Conservation (phyloP, 2,797 vertebrate species). For the Crypturellus tataupa region DNA sequence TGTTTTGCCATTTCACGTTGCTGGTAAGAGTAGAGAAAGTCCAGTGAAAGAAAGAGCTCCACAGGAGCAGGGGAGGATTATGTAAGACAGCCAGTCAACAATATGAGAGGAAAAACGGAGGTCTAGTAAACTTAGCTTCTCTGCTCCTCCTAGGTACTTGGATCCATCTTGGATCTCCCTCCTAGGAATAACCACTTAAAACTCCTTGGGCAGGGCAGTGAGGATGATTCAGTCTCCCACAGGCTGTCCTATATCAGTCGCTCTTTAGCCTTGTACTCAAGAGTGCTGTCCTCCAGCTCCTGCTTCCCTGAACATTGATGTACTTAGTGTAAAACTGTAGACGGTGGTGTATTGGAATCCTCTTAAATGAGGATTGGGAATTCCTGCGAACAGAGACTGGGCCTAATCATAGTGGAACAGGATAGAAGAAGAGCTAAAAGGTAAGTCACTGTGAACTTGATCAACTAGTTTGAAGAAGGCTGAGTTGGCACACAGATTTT, state of each 20-base stretch:
- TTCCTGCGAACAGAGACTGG: not conserved
- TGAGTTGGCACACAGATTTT: not conserved
- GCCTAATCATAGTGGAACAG: not conserved
- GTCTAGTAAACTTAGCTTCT: not conserved
- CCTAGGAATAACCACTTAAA: not conserved
- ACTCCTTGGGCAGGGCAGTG: not conserved
- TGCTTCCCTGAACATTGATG: not conserved
- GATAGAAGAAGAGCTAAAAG: not conserved
- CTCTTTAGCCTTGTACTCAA: not conserved
- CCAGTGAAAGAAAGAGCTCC: not conserved
- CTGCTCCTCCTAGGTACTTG: not conserved
- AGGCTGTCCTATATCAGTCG: accelerated
- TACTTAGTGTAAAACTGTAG: not conserved
- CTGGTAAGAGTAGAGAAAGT: not conserved
- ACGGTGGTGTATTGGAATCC: not conserved
- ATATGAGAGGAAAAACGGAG: not conserved
- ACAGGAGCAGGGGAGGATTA: not conserved
- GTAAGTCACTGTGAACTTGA: not conserved
- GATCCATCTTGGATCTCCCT: not conserved
- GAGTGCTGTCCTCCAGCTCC: not conserved
- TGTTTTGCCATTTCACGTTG: not conserved
- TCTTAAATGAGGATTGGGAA: not conserved
- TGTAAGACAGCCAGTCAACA: not conserved
- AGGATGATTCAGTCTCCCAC: not conserved
- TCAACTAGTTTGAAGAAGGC: not conserved